Conservation (phyloP, 2,888 invertebrate species). For the Cenopis cana region DNA sequence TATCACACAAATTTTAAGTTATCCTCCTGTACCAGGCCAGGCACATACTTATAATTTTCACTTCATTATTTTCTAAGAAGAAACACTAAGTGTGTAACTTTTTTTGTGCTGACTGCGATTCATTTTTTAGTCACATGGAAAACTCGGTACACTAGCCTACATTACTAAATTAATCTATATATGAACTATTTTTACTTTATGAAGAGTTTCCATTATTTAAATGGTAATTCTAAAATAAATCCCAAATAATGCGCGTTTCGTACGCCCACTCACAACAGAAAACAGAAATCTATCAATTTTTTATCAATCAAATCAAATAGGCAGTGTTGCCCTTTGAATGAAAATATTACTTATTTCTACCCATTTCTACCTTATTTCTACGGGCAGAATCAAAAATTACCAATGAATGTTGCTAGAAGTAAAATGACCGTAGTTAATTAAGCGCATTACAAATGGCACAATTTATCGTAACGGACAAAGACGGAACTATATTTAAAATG, state of each 20-base stretch:
- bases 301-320: slow-evolving; percentile 43
- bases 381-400: too few relatives aligned
- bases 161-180: background rate
- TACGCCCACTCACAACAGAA: slow-evolving; percentile 45
- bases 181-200: slow-evolving; percentile 2
- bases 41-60: slow-evolving; percentile 32
- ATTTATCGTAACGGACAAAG: background rate
- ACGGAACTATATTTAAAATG: too few relatives aligned
- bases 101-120: slow-evolving; percentile 10
- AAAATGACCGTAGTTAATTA: background rate
- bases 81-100: slow-evolving; percentile 30
- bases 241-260: slow-evolving; percentile 28
- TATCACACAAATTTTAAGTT: slow-evolving; percentile 18
- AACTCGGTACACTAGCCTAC: background rate
- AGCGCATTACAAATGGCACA: background rate
- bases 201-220: slow-evolving; percentile 11
- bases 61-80: slow-evolving; percentile 33
- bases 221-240: slow-evolving; percentile 2
- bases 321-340: slow-evolving; percentile 23
- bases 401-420: slow-evolving; percentile 6
- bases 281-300: slow-evolving; percentile 45
- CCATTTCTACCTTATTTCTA: too few relatives aligned
- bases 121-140: slow-evolving; percentile 29
- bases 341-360: slow-evolving; percentile 17
- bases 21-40: slow-evolving; percentile 10